Evolutionary conservation across 1,140 invertebrate species (phyloP), one percentile per base, ranked within the genome.

Genomic region (Drosophila melanica): DNA sequence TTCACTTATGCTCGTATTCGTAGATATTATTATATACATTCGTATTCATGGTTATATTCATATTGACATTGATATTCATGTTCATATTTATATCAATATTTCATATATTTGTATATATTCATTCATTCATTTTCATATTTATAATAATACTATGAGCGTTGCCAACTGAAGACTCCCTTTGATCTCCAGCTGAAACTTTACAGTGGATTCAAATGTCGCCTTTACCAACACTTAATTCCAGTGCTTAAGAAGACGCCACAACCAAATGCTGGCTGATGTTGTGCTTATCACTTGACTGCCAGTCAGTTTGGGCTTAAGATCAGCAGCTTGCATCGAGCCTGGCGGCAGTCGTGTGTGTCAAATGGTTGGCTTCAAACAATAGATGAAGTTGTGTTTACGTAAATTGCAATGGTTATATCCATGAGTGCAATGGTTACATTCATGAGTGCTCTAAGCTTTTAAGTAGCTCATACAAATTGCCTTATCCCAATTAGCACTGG

Each of bases 341-440:
- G 33, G 8, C 7, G 8, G 33, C 33, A 35, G 7, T 35, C 33
- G 9, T 9, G 33, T 35, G 33, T 35, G 33, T 35, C 1, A 35
- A 27, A 7, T 27, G 27, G 27, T 7, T 27, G 27, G 5, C 27
- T 27, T n/a, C n/a, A 33, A n/a, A 35, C 30, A 37, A 11, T 48
- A 3, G 50, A 41, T 55, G 41, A 51, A 63, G 20, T 3, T 65
- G 59, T 76, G 78, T 71, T 66, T 81, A 77, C 66, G 66, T 66
- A 76, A 80, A 71, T 76, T 68, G 66, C n/a, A 35, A 30, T 30
- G 5, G 4, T 3, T 30, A 30, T 30, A 30, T 30, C 3, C 3
- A 20, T 20, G 20, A 20, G 20, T 68, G 65, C n/a, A 33, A 27
- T 27, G 48, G 33, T 18, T 53, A 12, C 16, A 35, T 35, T 35